phyloP scores from a whole-genome alignment of 2,797 vertebrate genomes.

The Xenops minutus region DNA sequence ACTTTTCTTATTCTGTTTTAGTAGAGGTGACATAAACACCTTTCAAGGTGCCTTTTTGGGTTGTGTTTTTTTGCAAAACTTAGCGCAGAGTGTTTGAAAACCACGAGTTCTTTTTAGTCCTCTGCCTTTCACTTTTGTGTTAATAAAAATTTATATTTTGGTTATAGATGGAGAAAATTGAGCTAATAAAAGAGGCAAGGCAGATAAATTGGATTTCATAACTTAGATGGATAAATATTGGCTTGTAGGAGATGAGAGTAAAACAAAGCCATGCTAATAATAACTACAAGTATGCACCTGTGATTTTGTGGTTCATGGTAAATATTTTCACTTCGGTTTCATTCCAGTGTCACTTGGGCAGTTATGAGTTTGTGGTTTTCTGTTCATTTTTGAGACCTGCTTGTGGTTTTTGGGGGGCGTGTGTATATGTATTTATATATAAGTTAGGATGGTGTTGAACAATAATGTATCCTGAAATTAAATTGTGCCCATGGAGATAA shows the following conservation, averaged over 20 bases:
- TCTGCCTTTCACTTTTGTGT: background rate
- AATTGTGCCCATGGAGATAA: background rate
- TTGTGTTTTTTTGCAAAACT: background rate
- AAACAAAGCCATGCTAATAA: slow-evolving; percentile 28
- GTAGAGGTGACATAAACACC: background rate
- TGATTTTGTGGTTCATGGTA: slow-evolving; percentile 31
- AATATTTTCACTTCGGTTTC: slow-evolving; percentile 63
- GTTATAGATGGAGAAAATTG: background rate
- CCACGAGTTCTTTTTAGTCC: background rate
- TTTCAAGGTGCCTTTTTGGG: background rate
- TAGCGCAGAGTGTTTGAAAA: background rate
- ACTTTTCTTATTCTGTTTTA: background rate
- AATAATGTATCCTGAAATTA: background rate
- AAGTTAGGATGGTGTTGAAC: background rate
- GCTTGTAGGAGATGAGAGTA: slow-evolving; percentile 13
- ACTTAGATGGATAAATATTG: slow-evolving; percentile 1
- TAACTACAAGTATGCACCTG: slow-evolving; percentile 28
- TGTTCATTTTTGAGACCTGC: background rate
- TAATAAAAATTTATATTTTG: background rate
- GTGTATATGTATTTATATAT: background rate
- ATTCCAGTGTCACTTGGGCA: slow-evolving; percentile 20
- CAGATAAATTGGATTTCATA: slow-evolving; percentile 20
- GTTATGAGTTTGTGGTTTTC: background rate
- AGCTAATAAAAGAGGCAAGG: background rate
- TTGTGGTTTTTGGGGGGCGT: background rate